A percentile compares a stretch with the other conserved stretches of the same genome.
These are phyloP conservation scores for Dastarcus helophoroides DNA, from an alignment of 2,888 invertebrate genomes.

Conservation along the genomic window DNA sequence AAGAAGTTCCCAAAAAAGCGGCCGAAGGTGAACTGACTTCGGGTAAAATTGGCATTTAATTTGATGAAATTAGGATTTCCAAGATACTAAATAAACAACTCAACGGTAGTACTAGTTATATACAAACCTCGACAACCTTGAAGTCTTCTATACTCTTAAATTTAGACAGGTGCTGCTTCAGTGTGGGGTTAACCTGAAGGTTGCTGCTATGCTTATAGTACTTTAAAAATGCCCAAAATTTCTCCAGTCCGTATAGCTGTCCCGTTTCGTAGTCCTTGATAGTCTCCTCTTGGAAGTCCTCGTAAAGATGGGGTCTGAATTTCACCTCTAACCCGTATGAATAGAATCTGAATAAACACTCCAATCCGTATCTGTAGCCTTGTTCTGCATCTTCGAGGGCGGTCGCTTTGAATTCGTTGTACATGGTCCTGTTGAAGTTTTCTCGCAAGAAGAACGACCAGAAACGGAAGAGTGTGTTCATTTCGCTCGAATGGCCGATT, in stretches of 20 bases:
- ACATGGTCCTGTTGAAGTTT: conserved; percentile 97
- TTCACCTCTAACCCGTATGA: conserved; percentile 95
- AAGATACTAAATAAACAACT: conserved; percentile 1
- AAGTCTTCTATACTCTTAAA: conserved; percentile 88
- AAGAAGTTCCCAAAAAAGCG: conserved; percentile 1
- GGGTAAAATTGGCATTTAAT: no score
- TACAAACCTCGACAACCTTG: conserved; percentile 65
- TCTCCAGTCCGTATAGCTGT: conserved; percentile 95
- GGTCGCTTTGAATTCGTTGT: conserved; percentile 83
- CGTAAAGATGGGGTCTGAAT: conserved; percentile 89
- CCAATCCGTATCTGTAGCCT: conserved; percentile 81
- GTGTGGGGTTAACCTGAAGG: conserved; percentile 60
- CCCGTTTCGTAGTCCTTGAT: conserved; percentile 81
- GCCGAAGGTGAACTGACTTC: no score
- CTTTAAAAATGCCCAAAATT: conserved; percentile 98
- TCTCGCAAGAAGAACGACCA: conserved; percentile 99
- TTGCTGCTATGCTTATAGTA: conserved; percentile 78
- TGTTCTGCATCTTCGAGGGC: conserved; percentile 89
- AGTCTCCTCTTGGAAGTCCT: conserved; percentile 92
- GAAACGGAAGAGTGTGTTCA: conserved; percentile 98
- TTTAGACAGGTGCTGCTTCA: conserved; percentile 60
- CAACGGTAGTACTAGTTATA: no score
- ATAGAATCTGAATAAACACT: conserved; percentile 89
- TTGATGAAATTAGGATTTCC: no score
- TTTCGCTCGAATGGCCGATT: conserved; percentile 92